These are phyloP conservation scores for Caenorhabditis macrosperma DNA, from an alignment of 2,888 invertebrate species.

Conservation along the genomic window DNA sequence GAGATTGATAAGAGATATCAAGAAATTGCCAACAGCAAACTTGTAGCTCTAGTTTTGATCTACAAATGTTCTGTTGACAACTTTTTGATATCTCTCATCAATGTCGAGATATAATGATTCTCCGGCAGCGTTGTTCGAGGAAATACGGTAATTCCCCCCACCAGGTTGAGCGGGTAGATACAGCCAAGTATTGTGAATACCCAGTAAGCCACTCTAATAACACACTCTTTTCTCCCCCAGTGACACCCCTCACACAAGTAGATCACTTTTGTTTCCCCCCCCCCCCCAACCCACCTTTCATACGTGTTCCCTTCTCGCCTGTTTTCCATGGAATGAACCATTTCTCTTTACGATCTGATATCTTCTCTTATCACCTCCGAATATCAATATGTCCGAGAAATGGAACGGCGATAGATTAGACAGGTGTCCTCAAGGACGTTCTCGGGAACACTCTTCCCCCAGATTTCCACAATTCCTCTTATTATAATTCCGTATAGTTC, in stretches of 20 bases:
- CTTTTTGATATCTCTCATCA: no score
- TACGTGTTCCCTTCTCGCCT: conserved; percentile 5
- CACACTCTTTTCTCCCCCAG: background rate
- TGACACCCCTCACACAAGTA: no score
- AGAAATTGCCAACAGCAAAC: no score
- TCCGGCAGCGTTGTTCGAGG: no score
- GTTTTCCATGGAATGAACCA: background rate
- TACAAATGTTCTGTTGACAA: no score
- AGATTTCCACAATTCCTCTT: no score
- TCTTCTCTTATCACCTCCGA: background rate
- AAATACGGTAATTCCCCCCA: no score
- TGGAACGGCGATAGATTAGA: background rate
- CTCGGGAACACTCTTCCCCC: no score
- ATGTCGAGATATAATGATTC: no score
- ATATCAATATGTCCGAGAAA: background rate
- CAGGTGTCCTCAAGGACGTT: background rate
- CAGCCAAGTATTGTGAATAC: conserved; percentile 18
- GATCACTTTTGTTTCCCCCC: conserved; percentile 11
- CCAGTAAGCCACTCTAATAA: conserved; percentile 4
- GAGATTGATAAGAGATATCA: no score
- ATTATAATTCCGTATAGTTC: no score
- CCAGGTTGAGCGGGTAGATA: conserved; percentile 32
- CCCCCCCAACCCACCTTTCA: conserved; percentile 1
- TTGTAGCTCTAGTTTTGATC: no score
- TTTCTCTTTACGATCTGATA: background rate